Evolutionary conservation across 2,113 vertebrate species (phyloP).

Genomic region (Lanius collurio): DNA sequence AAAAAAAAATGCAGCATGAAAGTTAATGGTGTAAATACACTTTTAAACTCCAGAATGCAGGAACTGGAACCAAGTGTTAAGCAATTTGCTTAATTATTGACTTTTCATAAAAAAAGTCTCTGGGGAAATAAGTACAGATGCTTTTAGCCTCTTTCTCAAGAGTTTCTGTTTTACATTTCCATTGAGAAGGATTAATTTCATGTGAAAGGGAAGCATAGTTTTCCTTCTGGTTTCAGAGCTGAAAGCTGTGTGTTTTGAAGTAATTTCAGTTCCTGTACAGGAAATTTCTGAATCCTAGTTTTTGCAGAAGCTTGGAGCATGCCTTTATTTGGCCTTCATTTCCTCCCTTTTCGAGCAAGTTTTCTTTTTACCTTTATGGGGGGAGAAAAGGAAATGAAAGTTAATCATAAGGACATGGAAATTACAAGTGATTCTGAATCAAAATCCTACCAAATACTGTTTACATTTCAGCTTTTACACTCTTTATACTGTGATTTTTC

Average conservation of each 20-base stretch:
- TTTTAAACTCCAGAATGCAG: constrained; percentile 80
- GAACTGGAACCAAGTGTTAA: constrained; percentile 81
- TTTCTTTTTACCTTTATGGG: constrained; percentile 89
- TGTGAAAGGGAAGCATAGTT: constrained; percentile 73
- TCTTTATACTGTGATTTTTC: background rate
- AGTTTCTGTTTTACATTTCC: constrained; percentile 76
- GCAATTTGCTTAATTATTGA: constrained; percentile 87
- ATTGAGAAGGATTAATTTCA: constrained; percentile 65
- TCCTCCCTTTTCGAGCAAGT: constrained; percentile 68
- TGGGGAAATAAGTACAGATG: constrained; percentile 75
- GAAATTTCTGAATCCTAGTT: constrained; percentile 72
- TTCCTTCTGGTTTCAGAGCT: constrained; percentile 80
- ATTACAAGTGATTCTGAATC: background rate
- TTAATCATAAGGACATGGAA: background rate
- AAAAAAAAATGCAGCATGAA: constrained; percentile 77
- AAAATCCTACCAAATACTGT: background rate
- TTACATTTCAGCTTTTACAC: background rate
- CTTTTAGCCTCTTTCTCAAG: constrained; percentile 77
- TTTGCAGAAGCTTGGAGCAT: constrained; percentile 75
- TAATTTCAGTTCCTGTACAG: constrained; percentile 76
- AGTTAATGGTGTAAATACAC: constrained; percentile 74
- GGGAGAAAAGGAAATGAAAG: constrained; percentile 1
- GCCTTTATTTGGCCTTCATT: constrained; percentile 78
- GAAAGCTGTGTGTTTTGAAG: constrained; percentile 85
- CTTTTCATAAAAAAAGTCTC: constrained; percentile 82